Percentiles rank a stretch among this genome's conserved stretches.
Conservation (phyloP, 2,888 invertebrate species). For the Nemotelus pantherinus region DNA sequence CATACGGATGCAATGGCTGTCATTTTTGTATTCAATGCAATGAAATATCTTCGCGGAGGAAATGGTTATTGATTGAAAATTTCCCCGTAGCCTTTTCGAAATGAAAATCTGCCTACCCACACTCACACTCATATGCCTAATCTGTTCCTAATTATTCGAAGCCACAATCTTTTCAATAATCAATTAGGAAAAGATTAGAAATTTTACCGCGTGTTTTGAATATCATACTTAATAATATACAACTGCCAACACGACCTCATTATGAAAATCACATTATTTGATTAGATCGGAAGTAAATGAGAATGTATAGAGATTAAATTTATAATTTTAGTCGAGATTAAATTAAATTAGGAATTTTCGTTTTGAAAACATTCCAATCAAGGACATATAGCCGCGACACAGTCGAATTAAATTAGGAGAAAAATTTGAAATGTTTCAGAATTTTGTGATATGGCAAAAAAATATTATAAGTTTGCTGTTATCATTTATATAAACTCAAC, state of each 20-base stretch:
- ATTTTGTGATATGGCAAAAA: too few relatives aligned
- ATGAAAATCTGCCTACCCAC: background rate
- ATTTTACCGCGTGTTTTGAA: too few relatives aligned
- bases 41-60: constrained; percentile 68
- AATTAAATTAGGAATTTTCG: background rate
- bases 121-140: too few relatives aligned
- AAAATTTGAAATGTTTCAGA: too few relatives aligned
- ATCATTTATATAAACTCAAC: too few relatives aligned
- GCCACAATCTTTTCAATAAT: too few relatives aligned
- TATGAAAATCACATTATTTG: background rate
- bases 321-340: background rate
- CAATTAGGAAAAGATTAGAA: too few relatives aligned
- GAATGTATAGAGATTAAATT: too few relatives aligned
- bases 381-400: background rate
- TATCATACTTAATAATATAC: background rate
- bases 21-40: constrained; percentile 71
- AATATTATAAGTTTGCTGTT: too few relatives aligned
- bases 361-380: background rate
- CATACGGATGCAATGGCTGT: constrained; percentile 71
- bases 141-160: too few relatives aligned
- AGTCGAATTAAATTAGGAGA: background rate
- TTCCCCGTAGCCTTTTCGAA: background rate
- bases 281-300: too few relatives aligned
- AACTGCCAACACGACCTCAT: background rate
- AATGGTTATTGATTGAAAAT: constrained; percentile 31